A percentile compares a stretch with the other conserved stretches of the same genome.
These are phyloP conservation scores for Eolophus roseicapilla DNA, from an alignment of 2,113 vertebrate genomes.

Conservation along the genomic window DNA sequence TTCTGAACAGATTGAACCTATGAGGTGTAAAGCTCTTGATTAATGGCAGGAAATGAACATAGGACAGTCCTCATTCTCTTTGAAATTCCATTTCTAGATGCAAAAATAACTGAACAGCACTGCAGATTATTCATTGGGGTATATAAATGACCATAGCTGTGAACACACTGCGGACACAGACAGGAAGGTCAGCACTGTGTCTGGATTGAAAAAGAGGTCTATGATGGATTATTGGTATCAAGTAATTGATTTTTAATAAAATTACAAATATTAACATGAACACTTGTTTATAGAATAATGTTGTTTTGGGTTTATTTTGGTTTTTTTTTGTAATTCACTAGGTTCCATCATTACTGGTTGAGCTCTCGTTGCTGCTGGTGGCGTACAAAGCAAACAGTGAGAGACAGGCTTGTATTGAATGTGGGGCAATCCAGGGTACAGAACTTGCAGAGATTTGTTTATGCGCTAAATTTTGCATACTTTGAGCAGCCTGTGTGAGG, in stretches of 20 bases:
- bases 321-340: not conserved
- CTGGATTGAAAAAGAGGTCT: not conserved
- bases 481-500: not conserved
- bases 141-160: not conserved
- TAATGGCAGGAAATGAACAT: conserved; percentile 68
- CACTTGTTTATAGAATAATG: not conserved
- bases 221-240: not conserved
- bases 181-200: not conserved
- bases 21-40: conserved; percentile 66
- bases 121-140: not conserved
- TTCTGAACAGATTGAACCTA: conserved; percentile 49
- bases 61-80: not conserved
- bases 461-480: not conserved
- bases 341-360: not conserved
- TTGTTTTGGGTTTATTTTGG: accelerated
- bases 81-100: not conserved
- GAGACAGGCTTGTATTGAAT: not conserved
- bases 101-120: not conserved
- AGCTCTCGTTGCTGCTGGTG: not conserved
- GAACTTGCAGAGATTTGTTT: not conserved
- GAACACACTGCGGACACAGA: not conserved
- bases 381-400: not conserved
- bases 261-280: not conserved
- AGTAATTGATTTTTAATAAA: not conserved
- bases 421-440: not conserved